phyloP scores from a whole-genome alignment of 2,888 invertebrate genomes.

The Steromphala cineraria region DNA sequence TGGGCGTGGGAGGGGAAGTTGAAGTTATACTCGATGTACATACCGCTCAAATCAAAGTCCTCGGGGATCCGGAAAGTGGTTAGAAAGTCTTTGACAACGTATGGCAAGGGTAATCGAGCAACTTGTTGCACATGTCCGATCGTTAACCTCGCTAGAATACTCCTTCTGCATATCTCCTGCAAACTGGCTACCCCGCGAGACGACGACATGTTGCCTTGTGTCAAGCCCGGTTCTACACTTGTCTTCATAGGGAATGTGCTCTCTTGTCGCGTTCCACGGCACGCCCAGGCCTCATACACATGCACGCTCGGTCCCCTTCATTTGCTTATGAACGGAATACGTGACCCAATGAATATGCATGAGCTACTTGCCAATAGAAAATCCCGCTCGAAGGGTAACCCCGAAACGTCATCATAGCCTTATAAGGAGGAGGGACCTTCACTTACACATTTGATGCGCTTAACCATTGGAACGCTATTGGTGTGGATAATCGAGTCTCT shows the following conservation, averaged over 20 bases:
- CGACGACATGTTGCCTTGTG: background rate
- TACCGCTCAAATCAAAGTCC: slow-evolving; percentile 64
- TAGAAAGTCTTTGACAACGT: slow-evolving; percentile 55
- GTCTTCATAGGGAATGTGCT: slow-evolving; percentile 8
- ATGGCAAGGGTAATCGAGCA: slow-evolving; percentile 58
- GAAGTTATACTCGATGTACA: slow-evolving; percentile 62
- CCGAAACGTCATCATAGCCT: background rate
- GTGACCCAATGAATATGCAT: background rate
- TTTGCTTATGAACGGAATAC: background rate
- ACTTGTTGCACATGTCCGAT: slow-evolving; percentile 54
- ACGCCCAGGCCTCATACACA: slow-evolving; percentile 6
- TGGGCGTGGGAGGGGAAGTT: slow-evolving; percentile 64
- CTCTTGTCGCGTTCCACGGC: background rate
- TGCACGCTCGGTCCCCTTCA: background rate
- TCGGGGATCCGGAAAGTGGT: slow-evolving; percentile 61
- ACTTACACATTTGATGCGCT: background rate
- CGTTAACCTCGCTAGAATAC: slow-evolving; percentile 56
- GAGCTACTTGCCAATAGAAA: background rate
- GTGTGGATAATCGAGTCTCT: background rate
- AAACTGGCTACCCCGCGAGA: slow-evolving; percentile 41
- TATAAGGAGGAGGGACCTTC: background rate
- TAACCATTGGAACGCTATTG: background rate
- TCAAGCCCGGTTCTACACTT: background rate
- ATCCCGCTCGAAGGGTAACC: background rate
- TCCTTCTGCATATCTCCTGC: slow-evolving; percentile 60